These are phyloP conservation scores for Rhogogaster chlorosoma DNA, from an alignment of 2,888 invertebrate species.

Conservation along the genomic window DNA sequence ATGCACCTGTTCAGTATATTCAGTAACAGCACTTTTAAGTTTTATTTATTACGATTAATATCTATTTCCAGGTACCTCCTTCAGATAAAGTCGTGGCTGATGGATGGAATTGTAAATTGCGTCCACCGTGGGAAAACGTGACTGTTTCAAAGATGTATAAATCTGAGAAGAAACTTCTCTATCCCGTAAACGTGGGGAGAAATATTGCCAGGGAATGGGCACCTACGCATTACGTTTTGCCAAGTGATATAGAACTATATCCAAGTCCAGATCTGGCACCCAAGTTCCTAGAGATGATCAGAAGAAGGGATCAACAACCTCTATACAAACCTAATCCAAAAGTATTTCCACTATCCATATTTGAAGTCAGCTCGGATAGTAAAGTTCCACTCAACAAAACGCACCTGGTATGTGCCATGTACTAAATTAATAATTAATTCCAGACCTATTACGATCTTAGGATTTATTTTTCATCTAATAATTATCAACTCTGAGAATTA, in stretches of 20 bases:
- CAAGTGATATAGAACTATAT: slow-evolving; percentile 95
- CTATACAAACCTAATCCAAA: slow-evolving; percentile 82
- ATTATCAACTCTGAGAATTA: neutral
- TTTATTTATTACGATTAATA: neutral
- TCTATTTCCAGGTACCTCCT: slow-evolving; percentile 82
- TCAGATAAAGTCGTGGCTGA: slow-evolving; percentile 82
- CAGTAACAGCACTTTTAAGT: neutral
- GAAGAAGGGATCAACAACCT: slow-evolving; percentile 85
- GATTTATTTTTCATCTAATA: neutral
- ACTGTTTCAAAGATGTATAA: slow-evolving; percentile 85
- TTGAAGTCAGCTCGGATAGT: slow-evolving; percentile 88
- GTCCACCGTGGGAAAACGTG: slow-evolving; percentile 85
- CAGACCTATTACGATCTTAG: neutral
- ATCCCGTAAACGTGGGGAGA: slow-evolving; percentile 94
- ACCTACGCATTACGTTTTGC: slow-evolving; percentile 89
- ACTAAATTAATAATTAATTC: neutral
- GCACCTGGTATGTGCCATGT: slow-evolving; percentile 74
- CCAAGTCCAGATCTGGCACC: slow-evolving; percentile 90
- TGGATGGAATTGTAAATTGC: slow-evolving; percentile 86
- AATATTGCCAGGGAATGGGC: slow-evolving; percentile 93
- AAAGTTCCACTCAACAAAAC: slow-evolving; percentile 73
- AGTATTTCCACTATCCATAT: slow-evolving; percentile 93
- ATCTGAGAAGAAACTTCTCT: slow-evolving; percentile 88
- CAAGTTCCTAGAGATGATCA: slow-evolving; percentile 92
- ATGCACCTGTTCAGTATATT: neutral